phyloP scores from a whole-genome alignment of 2,888 invertebrate species.

The Heliconius charithonia region DNA sequence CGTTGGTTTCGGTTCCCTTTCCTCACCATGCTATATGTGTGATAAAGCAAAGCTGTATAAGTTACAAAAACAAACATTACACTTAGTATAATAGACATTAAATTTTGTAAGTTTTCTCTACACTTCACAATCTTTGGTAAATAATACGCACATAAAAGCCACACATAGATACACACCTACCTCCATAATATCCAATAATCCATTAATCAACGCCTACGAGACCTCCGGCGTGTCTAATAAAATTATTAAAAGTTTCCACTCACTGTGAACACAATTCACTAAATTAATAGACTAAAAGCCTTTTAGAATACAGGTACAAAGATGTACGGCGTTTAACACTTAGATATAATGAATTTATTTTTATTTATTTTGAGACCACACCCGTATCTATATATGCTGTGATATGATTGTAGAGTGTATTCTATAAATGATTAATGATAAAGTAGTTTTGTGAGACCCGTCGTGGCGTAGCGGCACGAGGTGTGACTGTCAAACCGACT shows the following conservation, averaged over 20 bases:
- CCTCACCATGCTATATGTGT: background rate
- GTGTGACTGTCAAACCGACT: too few relatives aligned
- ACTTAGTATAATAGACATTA: background rate
- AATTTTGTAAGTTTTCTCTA: background rate
- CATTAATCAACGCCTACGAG: slow-evolving; percentile 46
- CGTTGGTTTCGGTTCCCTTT: background rate
- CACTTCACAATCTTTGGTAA: slow-evolving; percentile 7
- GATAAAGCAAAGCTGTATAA: background rate
- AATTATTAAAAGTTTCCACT: slow-evolving; percentile 43
- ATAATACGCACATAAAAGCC: background rate
- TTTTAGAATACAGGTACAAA: slow-evolving; percentile 22
- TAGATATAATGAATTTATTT: slow-evolving; percentile 5
- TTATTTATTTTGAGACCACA: slow-evolving; percentile 34
- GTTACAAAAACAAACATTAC: background rate
- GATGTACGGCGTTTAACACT: slow-evolving; percentile 1
- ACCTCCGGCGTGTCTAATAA: slow-evolving; percentile 42
- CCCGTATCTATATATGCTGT: slow-evolving; percentile 28
- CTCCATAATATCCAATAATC: background rate
- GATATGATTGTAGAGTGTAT: slow-evolving; percentile 33
- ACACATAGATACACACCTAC: slow-evolving; percentile 11
- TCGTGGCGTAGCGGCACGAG: too few relatives aligned
- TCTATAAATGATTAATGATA: slow-evolving; percentile 60
- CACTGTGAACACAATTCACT: slow-evolving; percentile 34
- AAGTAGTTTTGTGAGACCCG: too few relatives aligned
- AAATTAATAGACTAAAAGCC: slow-evolving; percentile 30